Percentiles rank a stretch among this genome's conserved stretches.
phyloP scores from a whole-genome alignment of 1,140 invertebrate genomes.

The Vanessa tameamea region DNA sequence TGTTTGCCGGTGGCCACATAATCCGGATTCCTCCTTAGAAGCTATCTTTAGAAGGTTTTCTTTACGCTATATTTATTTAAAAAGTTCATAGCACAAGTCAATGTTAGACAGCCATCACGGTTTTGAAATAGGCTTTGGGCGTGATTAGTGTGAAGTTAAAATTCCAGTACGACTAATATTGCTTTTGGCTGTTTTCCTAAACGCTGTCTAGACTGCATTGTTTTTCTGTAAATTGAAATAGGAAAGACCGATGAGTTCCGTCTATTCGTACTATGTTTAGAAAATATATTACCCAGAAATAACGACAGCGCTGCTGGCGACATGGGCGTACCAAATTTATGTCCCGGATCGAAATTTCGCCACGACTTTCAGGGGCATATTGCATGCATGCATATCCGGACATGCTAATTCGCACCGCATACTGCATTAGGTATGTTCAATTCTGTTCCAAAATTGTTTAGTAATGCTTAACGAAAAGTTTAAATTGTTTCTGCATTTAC shows the following conservation, averaged over 20 bases:
- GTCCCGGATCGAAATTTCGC: conserved; percentile 50
- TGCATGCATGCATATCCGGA: conserved; percentile 34
- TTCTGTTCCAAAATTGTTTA: conserved; percentile 20
- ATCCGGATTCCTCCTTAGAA: no score
- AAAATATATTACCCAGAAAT: conserved; percentile 20
- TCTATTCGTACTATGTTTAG: neutral
- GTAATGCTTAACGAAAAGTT: conserved; percentile 13
- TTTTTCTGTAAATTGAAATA: neutral
- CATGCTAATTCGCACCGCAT: conserved; percentile 42
- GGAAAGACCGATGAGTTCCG: neutral
- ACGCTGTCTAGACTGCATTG: no score
- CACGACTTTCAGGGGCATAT: conserved; percentile 30
- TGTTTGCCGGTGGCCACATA: no score
- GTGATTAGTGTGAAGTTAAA: no score
- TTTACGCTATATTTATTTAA: no score
- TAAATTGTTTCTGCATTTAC: no score
- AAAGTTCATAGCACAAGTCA: no score
- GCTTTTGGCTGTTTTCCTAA: no score
- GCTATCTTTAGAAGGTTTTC: no score
- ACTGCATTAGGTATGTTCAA: conserved; percentile 45
- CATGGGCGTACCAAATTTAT: conserved; percentile 48
- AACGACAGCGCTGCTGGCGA: conserved; percentile 31
- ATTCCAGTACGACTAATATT: no score
- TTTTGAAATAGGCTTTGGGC: no score
- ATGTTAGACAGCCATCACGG: no score